A percentile compares a stretch with the other conserved stretches of the same genome.
Evolutionary conservation across 2,113 vertebrate species (phyloP).

Genomic region (Ariopsis seemanni): DNA sequence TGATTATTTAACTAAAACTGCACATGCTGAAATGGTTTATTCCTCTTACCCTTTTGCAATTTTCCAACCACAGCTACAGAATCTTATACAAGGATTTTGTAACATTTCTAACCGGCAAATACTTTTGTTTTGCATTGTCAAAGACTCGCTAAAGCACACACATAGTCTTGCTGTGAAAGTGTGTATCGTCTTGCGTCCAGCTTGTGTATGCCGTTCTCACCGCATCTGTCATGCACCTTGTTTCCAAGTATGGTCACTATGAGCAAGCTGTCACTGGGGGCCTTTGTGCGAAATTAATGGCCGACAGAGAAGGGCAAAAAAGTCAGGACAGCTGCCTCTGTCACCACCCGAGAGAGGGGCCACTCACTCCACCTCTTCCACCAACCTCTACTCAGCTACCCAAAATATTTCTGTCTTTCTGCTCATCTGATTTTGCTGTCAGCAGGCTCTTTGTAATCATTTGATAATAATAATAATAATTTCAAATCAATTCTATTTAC

Average conservation of each 20-base stretch:
- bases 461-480: background rate
- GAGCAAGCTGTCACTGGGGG: conserved; percentile 82
- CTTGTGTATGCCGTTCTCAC: conserved; percentile 63
- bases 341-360: conserved; percentile 74
- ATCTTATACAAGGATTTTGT: background rate
- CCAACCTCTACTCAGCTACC: conserved; percentile 51
- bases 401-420: conserved; percentile 66
- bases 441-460: conserved; percentile 71
- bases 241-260: conserved; percentile 92
- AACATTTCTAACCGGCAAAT: background rate
- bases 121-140: background rate
- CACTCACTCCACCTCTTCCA: conserved; percentile 61
- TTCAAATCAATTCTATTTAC: background rate
- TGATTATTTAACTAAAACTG: background rate
- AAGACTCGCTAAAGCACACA: background rate
- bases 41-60: background rate
- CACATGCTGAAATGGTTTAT: background rate
- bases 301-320: conserved; percentile 87
- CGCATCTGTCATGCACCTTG: conserved; percentile 70
- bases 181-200: conserved; percentile 20
- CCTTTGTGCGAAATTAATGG: conserved; percentile 89
- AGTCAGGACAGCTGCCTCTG: conserved; percentile 90
- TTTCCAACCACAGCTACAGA: background rate
- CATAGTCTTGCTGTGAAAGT: background rate
- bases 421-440: conserved; percentile 64